These are phyloP conservation scores for Artibeus jamaicensis DNA, from an alignment of 2,797 vertebrate species.

Conservation along the genomic window DNA sequence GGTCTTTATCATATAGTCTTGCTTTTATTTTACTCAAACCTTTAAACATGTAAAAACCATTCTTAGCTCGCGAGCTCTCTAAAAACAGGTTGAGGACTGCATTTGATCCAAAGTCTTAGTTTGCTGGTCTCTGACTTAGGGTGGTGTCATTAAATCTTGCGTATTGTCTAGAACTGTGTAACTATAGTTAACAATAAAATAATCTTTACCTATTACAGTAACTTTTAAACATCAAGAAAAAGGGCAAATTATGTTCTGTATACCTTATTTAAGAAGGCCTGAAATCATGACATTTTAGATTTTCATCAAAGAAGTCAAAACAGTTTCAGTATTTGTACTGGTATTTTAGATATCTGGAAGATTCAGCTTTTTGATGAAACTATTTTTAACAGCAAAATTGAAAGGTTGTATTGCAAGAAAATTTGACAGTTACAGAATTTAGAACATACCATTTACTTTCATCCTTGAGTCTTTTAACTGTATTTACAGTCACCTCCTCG, in stretches of 20 bases:
- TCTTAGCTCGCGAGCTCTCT: background rate
- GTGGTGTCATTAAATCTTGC: background rate
- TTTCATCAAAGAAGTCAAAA: slow-evolving; percentile 40
- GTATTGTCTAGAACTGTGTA: background rate
- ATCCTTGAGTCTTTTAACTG: slow-evolving; percentile 9
- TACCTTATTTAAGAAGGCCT: slow-evolving; percentile 9
- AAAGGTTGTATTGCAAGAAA: slow-evolving; percentile 22
- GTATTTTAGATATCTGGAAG: slow-evolving; percentile 28
- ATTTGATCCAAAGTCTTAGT: slow-evolving; percentile 28
- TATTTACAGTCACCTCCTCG: background rate
- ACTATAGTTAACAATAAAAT: background rate
- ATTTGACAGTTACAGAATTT: slow-evolving; percentile 44
- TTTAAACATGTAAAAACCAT: background rate
- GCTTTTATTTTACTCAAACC: background rate
- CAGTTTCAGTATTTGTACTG: background rate
- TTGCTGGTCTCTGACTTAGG: background rate
- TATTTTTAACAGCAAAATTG: background rate
- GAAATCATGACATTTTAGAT: background rate
- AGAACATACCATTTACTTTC: slow-evolving; percentile 48
- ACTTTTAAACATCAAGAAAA: background rate
- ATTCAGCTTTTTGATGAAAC: background rate
- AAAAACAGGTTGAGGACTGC: background rate
- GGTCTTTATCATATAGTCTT: background rate
- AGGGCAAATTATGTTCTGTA: background rate
- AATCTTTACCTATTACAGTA: background rate